phyloP scores from a whole-genome alignment of 2,113 vertebrate genomes.

The Oreochromis niloticus region DNA sequence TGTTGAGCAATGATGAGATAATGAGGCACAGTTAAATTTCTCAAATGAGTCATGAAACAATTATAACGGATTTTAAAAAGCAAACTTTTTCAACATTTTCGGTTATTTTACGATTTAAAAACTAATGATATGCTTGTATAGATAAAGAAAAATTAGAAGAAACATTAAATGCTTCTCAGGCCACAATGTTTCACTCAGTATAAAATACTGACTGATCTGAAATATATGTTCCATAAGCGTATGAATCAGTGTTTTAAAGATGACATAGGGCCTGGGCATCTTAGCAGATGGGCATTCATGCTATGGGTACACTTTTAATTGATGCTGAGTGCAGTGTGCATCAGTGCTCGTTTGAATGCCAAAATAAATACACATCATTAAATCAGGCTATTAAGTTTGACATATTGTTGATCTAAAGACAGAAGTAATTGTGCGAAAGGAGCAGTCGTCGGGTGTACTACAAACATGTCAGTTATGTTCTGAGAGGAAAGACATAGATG shows the following conservation, averaged over 20 bases:
- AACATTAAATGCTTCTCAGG: neutral
- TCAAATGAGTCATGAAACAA: neutral
- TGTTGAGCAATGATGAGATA: neutral
- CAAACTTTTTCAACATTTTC: neutral
- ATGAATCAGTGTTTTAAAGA: neutral
- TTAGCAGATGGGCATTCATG: neutral
- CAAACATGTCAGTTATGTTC: conserved; percentile 8
- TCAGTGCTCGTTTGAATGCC: conserved; percentile 7
- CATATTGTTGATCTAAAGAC: conserved; percentile 10
- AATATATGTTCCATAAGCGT: neutral
- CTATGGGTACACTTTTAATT: neutral
- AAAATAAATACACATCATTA: conserved; percentile 13
- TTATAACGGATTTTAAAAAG: neutral
- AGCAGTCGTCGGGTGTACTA: neutral
- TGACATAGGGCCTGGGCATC: neutral
- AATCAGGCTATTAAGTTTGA: neutral
- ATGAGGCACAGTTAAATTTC: neutral
- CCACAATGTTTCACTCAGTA: neutral
- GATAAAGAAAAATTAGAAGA: neutral
- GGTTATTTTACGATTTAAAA: neutral
- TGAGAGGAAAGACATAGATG: neutral
- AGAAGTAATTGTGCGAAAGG: neutral
- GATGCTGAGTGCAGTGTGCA: neutral
- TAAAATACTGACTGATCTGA: neutral
- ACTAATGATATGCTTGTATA: neutral